These are phyloP conservation scores for Elephantulus edwardii DNA, from an alignment of 2,113 vertebrate species.

Conservation along the genomic window DNA sequence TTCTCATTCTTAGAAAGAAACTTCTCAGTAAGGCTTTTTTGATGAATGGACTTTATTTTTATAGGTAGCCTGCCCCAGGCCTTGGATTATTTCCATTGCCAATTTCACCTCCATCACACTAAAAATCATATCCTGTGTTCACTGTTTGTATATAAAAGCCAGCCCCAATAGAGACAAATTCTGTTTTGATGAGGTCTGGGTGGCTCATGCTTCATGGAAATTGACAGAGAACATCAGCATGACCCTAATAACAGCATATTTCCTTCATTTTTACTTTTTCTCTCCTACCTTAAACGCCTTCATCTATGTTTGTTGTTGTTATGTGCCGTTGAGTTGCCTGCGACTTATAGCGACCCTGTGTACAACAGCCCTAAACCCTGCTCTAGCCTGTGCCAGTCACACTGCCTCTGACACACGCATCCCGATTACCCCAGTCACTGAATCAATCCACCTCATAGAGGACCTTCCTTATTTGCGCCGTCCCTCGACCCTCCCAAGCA, in stretches of 20 bases:
- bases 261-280: background rate
- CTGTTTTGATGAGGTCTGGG: background rate
- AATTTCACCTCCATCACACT: background rate
- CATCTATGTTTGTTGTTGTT: no score
- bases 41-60: slow-evolving; percentile 16
- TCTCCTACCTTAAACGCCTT: background rate
- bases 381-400: no score
- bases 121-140: background rate
- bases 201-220: background rate
- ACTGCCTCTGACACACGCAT: no score
- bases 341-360: no score
- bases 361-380: no score
- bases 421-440: no score
- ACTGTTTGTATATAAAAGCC: background rate
- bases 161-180: background rate
- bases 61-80: background rate
- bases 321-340: no score
- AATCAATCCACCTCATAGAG: no score
- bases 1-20: background rate
- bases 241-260: background rate
- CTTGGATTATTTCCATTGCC: background rate
- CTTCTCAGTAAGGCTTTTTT: background rate
- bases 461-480: no score
- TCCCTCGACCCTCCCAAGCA: no score
- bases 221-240: background rate